Percentiles rank a stretch among this genome's conserved stretches.
Conservation (phyloP, 2,888 invertebrate species). For the Cybosia mesomella region DNA sequence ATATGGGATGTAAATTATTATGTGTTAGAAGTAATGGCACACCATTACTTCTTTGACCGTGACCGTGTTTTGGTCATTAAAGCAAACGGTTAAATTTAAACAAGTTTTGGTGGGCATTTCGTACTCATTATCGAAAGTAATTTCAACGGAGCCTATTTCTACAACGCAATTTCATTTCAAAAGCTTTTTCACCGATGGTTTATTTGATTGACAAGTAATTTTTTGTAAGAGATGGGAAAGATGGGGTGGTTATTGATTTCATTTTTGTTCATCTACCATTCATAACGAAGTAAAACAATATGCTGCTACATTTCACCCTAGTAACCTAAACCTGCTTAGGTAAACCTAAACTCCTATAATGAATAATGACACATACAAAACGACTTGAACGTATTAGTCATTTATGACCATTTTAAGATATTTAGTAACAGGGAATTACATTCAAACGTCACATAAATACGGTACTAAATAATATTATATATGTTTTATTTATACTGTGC, state of each 20-base stretch:
- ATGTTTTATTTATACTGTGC: too few species aligned
- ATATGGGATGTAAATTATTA: too few species aligned
- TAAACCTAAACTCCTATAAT: too few species aligned
- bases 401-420: neutral
- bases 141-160: neutral
- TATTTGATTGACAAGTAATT: neutral
- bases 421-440: neutral
- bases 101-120: neutral
- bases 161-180: neutral
- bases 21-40: too few species aligned
- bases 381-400: neutral
- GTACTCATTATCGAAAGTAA: neutral
- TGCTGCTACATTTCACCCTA: neutral
- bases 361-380: neutral
- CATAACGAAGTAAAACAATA: neutral
- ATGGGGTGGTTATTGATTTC: neutral
- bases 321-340: neutral
- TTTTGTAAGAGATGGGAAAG: too few species aligned
- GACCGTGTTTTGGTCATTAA: neutral
- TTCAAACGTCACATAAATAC: slow-evolving; percentile 44
- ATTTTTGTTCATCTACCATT: neutral
- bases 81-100: neutral
- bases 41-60: too few species aligned
- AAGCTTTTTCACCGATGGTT: neutral
- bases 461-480: too few species aligned